Percentiles rank a stretch among this genome's conserved stretches.
Conservation (phyloP, 2,113 vertebrate species). For the Alosa alosa region DNA sequence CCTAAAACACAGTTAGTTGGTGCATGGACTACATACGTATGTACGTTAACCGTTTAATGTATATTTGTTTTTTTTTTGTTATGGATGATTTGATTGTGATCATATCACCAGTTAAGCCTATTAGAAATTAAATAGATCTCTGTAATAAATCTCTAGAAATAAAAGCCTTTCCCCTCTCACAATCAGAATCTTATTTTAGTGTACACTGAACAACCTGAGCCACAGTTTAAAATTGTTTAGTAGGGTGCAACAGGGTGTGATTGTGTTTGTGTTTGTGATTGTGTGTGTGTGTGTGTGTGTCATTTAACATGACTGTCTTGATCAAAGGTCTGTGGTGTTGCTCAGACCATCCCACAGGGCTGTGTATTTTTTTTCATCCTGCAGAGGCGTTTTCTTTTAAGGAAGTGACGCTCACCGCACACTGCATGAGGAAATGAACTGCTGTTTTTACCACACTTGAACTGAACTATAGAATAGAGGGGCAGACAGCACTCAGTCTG, state of each 20-base stretch:
- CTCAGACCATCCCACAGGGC: too few relatives aligned
- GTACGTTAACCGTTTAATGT: neutral
- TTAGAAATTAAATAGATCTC: neutral
- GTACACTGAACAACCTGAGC: neutral
- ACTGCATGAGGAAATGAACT: slow-evolving; percentile 71
- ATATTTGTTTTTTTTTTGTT: neutral
- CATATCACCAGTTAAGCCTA: neutral
- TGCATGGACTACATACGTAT: neutral
- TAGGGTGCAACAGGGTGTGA: neutral
- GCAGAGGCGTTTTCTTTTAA: slow-evolving; percentile 55
- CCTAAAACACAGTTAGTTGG: neutral
- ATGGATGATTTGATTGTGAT: neutral
- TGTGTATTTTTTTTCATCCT: neutral
- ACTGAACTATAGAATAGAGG: slow-evolving; percentile 24
- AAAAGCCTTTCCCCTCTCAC: neutral
- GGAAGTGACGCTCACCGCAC: slow-evolving; percentile 69
- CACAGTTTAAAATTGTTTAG: neutral
- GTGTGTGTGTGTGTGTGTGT: neutral
- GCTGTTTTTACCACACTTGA: slow-evolving; percentile 67
- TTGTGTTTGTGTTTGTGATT: neutral
- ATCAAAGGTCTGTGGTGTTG: neutral
- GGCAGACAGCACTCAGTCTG: neutral
- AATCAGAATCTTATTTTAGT: neutral
- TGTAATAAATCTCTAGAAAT: neutral
- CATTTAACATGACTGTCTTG: neutral